Evolutionary conservation across 2,888 invertebrate genomes (phyloP), one percentile per base, ranked within the genome.

Genomic region (Drosophila pullipes): DNA sequence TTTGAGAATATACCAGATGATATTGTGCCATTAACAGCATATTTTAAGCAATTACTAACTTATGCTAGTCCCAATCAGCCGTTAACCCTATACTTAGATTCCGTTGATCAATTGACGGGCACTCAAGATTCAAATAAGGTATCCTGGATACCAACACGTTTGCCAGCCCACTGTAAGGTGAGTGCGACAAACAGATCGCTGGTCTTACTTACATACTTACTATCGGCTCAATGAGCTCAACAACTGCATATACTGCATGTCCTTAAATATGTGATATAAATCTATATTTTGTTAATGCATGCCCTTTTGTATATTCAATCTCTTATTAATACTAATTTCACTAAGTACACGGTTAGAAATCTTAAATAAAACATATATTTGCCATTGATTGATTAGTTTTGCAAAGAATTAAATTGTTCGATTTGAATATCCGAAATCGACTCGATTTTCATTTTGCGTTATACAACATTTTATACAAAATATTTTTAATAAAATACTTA

Each of bases 1-100:
- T 97, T 98, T 92, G 98, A 98, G 91, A 96, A 97, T 63, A 98
- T 99, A 65, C 99, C 99, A 0, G 98, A 98, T 90, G 99, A 99
- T 92, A 94, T 99, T 84, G 98, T 99, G 35, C 99, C 99, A 1
- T 94, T 99, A 44, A 98, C 98, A 9, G 98, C 98, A 1, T 97
- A 99, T 94, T 98, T 99, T 94, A 99, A 99, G 94, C 97, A 98
- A 85, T 95, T 99, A 54, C 94, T 99, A 69, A 97, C 97, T 10
- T 95, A 97, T 93, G 98, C 98, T 0, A 96, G 95, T 0, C 93
- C 95, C 74, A 96, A 97, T 83, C 97, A 98, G 90, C 99, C 99
- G 0, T 94, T 99, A 53, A 95, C 98, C 0, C 94, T 99, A 52
- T 98, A 98, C 92, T 94, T 99, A 88, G 99, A 99, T 93, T 99